Evolutionary conservation across 1,140 invertebrate species (phyloP), one percentile per base, ranked within the genome.

Genomic region (Atta cephalotes): DNA sequence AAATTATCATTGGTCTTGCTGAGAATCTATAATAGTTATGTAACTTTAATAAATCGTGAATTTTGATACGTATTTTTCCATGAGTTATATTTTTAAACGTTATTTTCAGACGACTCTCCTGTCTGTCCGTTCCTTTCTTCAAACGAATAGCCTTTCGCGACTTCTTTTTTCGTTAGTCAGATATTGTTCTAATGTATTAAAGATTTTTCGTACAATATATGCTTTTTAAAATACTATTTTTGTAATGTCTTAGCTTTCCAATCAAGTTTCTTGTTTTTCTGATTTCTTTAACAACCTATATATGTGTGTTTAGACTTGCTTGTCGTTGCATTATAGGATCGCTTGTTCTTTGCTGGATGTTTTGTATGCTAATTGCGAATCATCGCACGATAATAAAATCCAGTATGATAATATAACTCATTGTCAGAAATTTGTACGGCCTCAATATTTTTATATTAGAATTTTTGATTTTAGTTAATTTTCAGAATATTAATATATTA

Each of bases 191-290:
- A 7, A 65, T 6, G 7, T 31, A 16, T 25, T 51, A 25, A 10
- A 45, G 58, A 39, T 25, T 78, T 49, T 39, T 78, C 45, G 16
- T 39, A 21, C 77, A 16, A 79, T 79, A 79, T 79, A 49, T 6
- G 14, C 4, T 18, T 49, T 79, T 65, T 60, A 16, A 14, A 49
- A 58, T 62, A 28, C 12, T 66, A 12, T 79, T 80, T 66, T 68
- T 70, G n/a, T 35, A 14, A 7, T 18, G 28, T 9, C 25, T 3
- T 49, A 39, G 25, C 3, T 28, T 68, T 21, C 9, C 25, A 60
- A 56, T 9, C 45, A 63, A 70, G 18, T 28, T 53, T 28, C 10
- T 45, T 63, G 58, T 49, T 49, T 66, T 9, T 16, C 16, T 28
- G 49, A 56, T 39, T 72, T 71, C 3, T 58, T 31, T 31, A 3